Evolutionary conservation across 2,113 vertebrate species (phyloP), one percentile per base, ranked within the genome.

Genomic region (Gobiocypris rarus): DNA sequence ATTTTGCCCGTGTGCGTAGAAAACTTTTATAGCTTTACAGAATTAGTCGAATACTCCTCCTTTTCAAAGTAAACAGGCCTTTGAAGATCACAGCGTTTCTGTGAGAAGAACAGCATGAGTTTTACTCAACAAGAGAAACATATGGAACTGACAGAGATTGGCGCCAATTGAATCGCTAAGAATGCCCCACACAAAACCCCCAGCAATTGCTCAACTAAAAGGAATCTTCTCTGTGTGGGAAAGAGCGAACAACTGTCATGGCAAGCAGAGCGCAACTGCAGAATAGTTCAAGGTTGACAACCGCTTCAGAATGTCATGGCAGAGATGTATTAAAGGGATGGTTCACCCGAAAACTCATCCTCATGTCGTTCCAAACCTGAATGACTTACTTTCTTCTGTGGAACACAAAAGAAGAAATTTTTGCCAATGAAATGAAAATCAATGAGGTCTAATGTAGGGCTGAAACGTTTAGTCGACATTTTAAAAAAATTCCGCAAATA

Each of bases 91-190:
- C 26, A 75, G 38, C 15, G 38, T 45, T 79, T 26, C 6, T 14
- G 10, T 41, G 43, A 45, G 11, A 82, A 63, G 63, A 85, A 56
- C 26, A 24, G 19, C 45, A 45, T 41, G 41, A 38, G 70, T 63
- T 84, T 84, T 31, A 71, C 22, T 13, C 56, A 26, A 65, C n/a
- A 24, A 24, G 7, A 80, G 75, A 61, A 87, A 81, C 73, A 84
- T 56, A 50, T 58, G 24, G 43, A 74, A 26, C 26, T 34, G 63
- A 45, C 22, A 50, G 65, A 34, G 67, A 80, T 17, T 45, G 58
- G 63, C 9, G 24, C 4, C 74, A 43, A 70, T 9, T 56, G 67
- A 81, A 54, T 34, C 4, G 11, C 6, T 13, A 3, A 61, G 31
- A 71, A 50, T 24, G 34, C 67, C 22, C 48, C 31, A 1, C 31